These are phyloP conservation scores for Rambutsinella grinnellia DNA, from an alignment of 2,888 invertebrate species.

Conservation along the genomic window DNA sequence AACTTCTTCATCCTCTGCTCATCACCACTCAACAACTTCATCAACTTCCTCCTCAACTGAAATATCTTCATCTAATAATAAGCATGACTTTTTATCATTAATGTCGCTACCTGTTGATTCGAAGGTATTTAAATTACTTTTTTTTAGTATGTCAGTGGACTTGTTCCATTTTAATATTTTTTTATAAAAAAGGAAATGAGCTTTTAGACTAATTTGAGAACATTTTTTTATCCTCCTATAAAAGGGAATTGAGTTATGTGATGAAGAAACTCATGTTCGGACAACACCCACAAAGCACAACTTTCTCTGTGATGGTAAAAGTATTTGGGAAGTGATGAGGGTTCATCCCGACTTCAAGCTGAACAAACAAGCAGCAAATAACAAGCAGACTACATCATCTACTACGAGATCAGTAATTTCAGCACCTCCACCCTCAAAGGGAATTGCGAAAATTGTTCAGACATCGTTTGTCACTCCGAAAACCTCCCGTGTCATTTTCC, in stretches of 20 bases:
- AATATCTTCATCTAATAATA: not conserved
- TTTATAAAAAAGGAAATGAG: not conserved
- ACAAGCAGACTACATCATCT: slow-evolving; percentile 20
- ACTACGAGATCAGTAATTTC: slow-evolving; percentile 47
- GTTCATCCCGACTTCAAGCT: slow-evolving; percentile 73
- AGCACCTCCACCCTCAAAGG: slow-evolving; percentile 59
- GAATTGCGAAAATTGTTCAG: no score
- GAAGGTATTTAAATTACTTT: slow-evolving; percentile 7
- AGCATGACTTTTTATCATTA: slow-evolving; percentile 34
- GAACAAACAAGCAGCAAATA: slow-evolving; percentile 66
- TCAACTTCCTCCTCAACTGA: slow-evolving; percentile 23
- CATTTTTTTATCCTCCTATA: slow-evolving; percentile 43
- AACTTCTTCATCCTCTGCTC: slow-evolving; percentile 17
- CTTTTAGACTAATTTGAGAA: slow-evolving; percentile 11
- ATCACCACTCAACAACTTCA: slow-evolving; percentile 36
- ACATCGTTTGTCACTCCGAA: slow-evolving; percentile 63
- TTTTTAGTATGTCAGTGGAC: not conserved
- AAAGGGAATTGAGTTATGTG: slow-evolving; percentile 75
- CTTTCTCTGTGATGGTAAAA: slow-evolving; percentile 74
- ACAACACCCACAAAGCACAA: slow-evolving; percentile 78
- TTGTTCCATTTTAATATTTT: not conserved
- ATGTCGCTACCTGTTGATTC: slow-evolving; percentile 55
- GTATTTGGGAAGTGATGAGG: slow-evolving; percentile 75
- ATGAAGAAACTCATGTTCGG: slow-evolving; percentile 75
- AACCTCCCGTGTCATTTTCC: slow-evolving; percentile 63